A percentile compares a stretch with the other conserved stretches of the same genome.
These are phyloP conservation scores for Hydrotaea cyrtoneurina DNA, from an alignment of 2,888 invertebrate species.

Conservation along the genomic window DNA sequence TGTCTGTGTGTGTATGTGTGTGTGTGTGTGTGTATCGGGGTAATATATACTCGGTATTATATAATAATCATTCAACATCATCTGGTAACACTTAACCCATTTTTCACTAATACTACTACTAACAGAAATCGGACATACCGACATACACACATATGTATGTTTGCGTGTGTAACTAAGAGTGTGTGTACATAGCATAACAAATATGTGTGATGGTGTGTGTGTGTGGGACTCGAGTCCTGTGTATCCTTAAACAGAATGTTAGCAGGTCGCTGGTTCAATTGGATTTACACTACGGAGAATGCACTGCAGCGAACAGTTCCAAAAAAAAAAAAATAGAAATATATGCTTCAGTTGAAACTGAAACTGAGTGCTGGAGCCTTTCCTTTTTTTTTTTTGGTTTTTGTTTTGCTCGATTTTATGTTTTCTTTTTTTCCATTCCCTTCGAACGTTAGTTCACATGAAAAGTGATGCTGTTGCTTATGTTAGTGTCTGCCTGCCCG, in stretches of 20 bases:
- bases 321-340: neutral
- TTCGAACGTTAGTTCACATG: constrained; percentile 2
- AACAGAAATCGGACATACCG: neutral
- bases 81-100: constrained; percentile 3
- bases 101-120: neutral
- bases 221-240: neutral
- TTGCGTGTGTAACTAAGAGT: no score
- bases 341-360: neutral
- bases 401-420: neutral
- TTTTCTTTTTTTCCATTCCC: neutral
- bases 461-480: constrained; percentile 11
- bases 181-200: no score
- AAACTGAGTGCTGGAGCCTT: constrained; percentile 5
- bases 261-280: constrained; percentile 41
- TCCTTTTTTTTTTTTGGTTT: constrained; percentile 28
- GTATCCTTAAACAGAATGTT: constrained; percentile 9
- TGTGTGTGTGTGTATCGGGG: neutral
- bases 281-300: constrained; percentile 36
- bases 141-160: neutral
- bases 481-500: neutral
- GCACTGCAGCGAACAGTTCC: neutral
- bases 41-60: neutral
- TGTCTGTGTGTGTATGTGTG: neutral
- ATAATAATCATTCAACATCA: constrained; percentile 2
- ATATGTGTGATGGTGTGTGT: neutral